These are phyloP conservation scores for Frankliniella intonsa DNA, from an alignment of 2,888 invertebrate species.

Conservation along the genomic window DNA sequence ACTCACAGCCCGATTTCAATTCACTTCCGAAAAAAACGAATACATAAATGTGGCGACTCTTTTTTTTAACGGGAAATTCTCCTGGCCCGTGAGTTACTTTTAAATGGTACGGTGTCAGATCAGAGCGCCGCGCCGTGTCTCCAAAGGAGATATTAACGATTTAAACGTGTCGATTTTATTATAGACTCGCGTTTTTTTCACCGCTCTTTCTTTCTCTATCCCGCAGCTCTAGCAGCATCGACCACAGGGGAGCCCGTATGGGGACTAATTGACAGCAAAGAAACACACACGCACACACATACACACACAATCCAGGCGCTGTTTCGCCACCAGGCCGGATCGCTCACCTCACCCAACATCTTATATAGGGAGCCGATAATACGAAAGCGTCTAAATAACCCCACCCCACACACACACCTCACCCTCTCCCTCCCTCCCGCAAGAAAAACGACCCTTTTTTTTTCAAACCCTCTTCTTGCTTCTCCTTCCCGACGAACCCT, in stretches of 20 bases:
- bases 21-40: too few relatives aligned
- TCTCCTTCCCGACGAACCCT: too few relatives aligned
- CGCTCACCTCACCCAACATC: neutral
- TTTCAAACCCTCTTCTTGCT: conserved; percentile 42
- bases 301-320: neutral
- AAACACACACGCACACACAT: neutral
- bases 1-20: too few relatives aligned
- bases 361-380: neutral
- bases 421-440: neutral
- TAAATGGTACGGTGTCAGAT: too few relatives aligned
- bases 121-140: too few relatives aligned
- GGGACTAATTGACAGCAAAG: too few relatives aligned
- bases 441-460: neutral
- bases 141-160: neutral
- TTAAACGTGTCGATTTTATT: neutral
- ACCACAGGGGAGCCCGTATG: too few relatives aligned
- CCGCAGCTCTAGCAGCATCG: too few relatives aligned
- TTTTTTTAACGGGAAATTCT: too few relatives aligned
- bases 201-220: conserved; percentile 38
- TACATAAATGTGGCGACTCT: too few relatives aligned
- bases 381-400: neutral
- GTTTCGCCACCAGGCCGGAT: neutral
- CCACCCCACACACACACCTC: too few relatives aligned
- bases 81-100: too few relatives aligned
- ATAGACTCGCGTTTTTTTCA: neutral